Evolutionary conservation across 2,888 invertebrate genomes (phyloP).

Genomic region (Drosophila longiperda): DNA sequence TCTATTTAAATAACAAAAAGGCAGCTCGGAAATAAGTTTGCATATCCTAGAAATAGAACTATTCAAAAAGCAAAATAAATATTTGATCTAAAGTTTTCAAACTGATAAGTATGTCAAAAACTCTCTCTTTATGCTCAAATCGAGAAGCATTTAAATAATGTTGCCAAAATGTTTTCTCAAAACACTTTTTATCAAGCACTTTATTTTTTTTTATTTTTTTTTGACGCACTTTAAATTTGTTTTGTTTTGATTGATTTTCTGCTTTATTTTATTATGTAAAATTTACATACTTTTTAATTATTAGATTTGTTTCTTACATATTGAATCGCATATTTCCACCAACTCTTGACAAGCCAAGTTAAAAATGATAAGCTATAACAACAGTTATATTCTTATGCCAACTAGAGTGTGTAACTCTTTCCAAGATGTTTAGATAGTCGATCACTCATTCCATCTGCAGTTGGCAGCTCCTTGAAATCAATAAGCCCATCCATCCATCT

Average conservation of each 20-base stretch:
- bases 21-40: neutral
- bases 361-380: neutral
- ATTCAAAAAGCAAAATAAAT: neutral
- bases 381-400: neutral
- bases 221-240: no score
- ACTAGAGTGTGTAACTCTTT: no score
- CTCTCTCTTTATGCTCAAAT: neutral
- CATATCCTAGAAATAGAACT: neutral
- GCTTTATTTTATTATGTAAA: no score
- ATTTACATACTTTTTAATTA: neutral
- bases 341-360: neutral
- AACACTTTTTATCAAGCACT: neutral
- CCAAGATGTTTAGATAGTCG: neutral
- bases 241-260: neutral
- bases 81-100: neutral
- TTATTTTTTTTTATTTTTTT: neutral
- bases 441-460: neutral
- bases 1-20: neutral
- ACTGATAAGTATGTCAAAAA: neutral
- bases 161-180: neutral
- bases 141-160: neutral
- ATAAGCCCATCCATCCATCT: slow-evolving; percentile 25
- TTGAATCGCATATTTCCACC: neutral
- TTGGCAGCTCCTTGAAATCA: neutral
- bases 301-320: neutral